Evolutionary conservation across 2,888 invertebrate species (phyloP), one percentile per base, ranked within the genome.

Genomic region (Hydraecia micacea): DNA sequence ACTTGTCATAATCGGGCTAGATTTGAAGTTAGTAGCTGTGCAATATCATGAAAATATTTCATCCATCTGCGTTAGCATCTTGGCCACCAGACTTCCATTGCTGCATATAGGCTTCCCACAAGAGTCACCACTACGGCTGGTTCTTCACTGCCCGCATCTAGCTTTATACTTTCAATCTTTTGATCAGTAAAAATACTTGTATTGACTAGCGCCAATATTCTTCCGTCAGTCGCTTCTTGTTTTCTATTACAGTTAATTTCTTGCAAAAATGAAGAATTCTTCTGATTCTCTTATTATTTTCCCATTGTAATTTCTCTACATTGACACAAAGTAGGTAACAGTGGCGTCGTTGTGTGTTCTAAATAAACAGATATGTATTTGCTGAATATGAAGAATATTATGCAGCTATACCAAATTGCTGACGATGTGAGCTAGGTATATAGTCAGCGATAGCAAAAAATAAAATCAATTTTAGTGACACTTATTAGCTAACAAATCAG

Each of bases 121-220:
- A 58, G 18, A 58, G 13, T 42, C 11, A 39, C 28, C 9, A 58
- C n/a, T 32, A 46, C 8, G 25, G 46, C 73, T n/a, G 32, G 25
- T 39, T 32, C 42, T 73, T 58, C 32, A 74, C 75, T 75, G 21
- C n/a, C 6, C n/a, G 15, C 46, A 75, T 60, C 18, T 75, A 74
- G 46, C 13, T 58, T 13, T 32, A 58, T 21, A n/a, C 32, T 60
- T 73, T n/a, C 21, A 75, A 74, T 46, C n/a, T 36, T 46, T 36
- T 21, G 32, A 36, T 58, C 9, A 46, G 13, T 36, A 46, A 39
- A 42, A 9, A n/a, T 7, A 58, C 32, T 32, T n/a, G 13, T 46
- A 42, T 21, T 58, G 5, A 28, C 13, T 2, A 60, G 21, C 58
- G 9, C 21, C n/a, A 58, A 60, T 21, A 46, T n/a, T 42, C 6